phyloP scores from a whole-genome alignment of 1,140 invertebrate genomes.

The Drosophila equinoxialis region DNA sequence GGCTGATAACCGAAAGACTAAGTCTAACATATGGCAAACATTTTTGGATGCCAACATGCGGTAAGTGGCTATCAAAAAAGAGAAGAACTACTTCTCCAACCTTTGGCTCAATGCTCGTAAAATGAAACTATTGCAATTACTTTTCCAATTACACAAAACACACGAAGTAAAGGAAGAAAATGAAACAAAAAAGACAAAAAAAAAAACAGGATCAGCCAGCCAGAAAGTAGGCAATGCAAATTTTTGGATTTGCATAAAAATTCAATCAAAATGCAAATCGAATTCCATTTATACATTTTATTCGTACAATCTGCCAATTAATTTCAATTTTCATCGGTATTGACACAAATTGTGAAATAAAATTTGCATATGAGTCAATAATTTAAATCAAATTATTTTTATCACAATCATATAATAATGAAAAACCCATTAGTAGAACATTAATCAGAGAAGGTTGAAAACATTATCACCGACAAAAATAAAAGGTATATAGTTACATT shows the following conservation, averaged over 20 bases:
- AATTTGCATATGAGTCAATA: constrained; percentile 10
- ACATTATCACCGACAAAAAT: constrained; percentile 32
- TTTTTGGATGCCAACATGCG: constrained; percentile 63
- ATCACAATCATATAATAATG: constrained; percentile 12
- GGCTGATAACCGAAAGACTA: constrained; percentile 47
- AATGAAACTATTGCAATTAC: constrained; percentile 13
- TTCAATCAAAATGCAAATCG: constrained; percentile 51
- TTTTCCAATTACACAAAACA: constrained; percentile 18
- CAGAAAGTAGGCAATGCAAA: constrained; percentile 11
- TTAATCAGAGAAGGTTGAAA: constrained; percentile 34
- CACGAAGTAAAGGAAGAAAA: background rate
- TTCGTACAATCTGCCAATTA: constrained; percentile 2
- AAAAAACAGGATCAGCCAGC: background rate
- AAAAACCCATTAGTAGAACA: constrained; percentile 34
- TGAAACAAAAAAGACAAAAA: background rate
- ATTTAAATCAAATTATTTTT: constrained; percentile 29
- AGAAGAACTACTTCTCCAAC: too few species aligned
- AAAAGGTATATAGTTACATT: background rate
- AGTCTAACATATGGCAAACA: constrained; percentile 70
- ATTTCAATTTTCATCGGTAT: constrained; percentile 22
- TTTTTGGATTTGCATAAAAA: constrained; percentile 3
- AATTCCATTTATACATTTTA: constrained; percentile 19
- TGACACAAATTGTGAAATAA: constrained; percentile 11
- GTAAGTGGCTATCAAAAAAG: constrained; percentile 29
- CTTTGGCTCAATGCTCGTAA: background rate